These are phyloP conservation scores for Archilochus colubris DNA, from an alignment of 2,113 vertebrate genomes.

Conservation along the genomic window DNA sequence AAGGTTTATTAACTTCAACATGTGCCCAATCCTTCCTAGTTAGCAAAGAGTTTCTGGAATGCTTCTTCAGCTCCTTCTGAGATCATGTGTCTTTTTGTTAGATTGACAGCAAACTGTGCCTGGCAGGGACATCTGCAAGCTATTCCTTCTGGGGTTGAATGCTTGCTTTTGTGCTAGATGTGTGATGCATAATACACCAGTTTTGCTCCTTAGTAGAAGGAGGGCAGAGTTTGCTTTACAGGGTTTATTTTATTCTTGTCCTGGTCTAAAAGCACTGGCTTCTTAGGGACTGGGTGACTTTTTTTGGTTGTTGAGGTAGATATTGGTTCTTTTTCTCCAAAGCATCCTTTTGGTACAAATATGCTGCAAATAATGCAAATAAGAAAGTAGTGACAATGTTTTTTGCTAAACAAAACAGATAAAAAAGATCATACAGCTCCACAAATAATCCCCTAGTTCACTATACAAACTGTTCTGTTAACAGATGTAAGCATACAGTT, in stretches of 20 bases:
- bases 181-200: slow-evolving; percentile 39
- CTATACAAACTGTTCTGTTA: background rate
- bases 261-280: background rate
- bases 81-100: slow-evolving; percentile 15
- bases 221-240: slow-evolving; percentile 24
- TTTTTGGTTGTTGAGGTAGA: background rate
- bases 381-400: background rate
- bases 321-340: background rate
- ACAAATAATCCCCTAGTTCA: background rate
- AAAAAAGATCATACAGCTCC: background rate
- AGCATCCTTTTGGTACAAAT: background rate
- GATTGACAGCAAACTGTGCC: slow-evolving; percentile 46
- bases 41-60: slow-evolving; percentile 34
- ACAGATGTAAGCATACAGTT: background rate
- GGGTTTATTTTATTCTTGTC: slow-evolving; percentile 23
- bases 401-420: background rate
- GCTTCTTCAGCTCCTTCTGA: slow-evolving; percentile 14
- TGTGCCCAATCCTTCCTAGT: background rate
- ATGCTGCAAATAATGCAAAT: background rate
- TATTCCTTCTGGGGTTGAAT: slow-evolving; percentile 53
- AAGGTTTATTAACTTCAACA: background rate
- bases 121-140: slow-evolving; percentile 56
- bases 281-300: background rate
- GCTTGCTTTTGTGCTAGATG: slow-evolving; percentile 54
- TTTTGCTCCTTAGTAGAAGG: slow-evolving; percentile 26